phyloP scores from a whole-genome alignment of 2,797 vertebrate species.

The Mormyrus proboscirostris region DNA sequence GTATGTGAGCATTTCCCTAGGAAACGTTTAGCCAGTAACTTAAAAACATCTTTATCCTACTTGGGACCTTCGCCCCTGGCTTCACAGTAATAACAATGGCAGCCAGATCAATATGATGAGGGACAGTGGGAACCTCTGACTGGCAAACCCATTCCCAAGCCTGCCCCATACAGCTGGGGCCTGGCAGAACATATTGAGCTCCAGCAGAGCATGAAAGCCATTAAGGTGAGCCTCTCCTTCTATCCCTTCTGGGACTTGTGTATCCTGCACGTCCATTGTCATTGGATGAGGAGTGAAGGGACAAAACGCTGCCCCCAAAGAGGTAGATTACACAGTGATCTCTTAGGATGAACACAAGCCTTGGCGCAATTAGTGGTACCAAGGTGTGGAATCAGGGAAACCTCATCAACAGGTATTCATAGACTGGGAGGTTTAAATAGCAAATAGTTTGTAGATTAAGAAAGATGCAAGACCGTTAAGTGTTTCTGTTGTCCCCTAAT shows the following conservation, averaged over 20 bases:
- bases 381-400: neutral
- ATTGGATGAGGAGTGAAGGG: neutral
- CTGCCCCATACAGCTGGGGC: constrained; percentile 16
- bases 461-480: neutral
- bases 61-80: neutral
- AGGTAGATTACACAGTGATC: neutral
- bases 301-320: neutral
- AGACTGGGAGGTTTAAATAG: neutral
- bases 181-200: constrained; percentile 10
- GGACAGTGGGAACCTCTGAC: neutral
- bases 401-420: neutral
- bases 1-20: neutral
- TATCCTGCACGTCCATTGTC: neutral
- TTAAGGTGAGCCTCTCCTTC: constrained; percentile 14
- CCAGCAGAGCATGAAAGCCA: constrained; percentile 19
- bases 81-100: constrained; percentile 13
- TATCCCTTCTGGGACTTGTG: neutral
- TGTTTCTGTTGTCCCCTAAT: neutral
- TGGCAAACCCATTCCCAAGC: neutral
- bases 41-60: neutral
- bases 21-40: neutral
- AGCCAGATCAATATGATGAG: constrained; percentile 10
- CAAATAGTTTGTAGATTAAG: neutral
- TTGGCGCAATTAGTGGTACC: neutral
- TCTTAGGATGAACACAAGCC: constrained; percentile 1